Base-by-base conservation (phyloP, 2,888 invertebrate genomes). In the Phytoseiulus persimilis region DNA sequence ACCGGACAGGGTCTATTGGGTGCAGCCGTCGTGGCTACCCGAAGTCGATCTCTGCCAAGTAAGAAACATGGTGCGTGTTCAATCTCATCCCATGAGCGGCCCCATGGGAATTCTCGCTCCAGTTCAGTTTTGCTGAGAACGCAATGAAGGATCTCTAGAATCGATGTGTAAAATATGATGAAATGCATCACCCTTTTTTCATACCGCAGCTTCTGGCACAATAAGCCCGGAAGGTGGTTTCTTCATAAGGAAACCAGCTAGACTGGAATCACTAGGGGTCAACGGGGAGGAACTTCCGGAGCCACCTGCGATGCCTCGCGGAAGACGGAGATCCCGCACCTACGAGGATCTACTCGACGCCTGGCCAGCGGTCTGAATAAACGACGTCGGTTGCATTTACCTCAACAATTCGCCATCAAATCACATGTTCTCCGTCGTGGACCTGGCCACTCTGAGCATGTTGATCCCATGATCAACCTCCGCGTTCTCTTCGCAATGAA, bases 341-440 rank as follows among this genome's bases (percentile, higher is more conserved):
- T 87, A 87, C 23, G 87, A 87, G n/a, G 87, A 87, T 33, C 87
- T 87, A n/a, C 87, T 87, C 28, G 87, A 87, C 32, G 87, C 87
- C 33, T 87, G 87, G 87, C 87, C 87, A 11, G 31, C 87, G 39
- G 87, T 87, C 31, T 87, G 45, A 32, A 11, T n/a, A 11, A 6
- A 87, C 33, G 65, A 2, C 18, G 28, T 6, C 28, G 18, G 65
- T 65, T 65, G 65, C 65, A 65, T 65, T 65, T 65, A n/a, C 65
- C 14, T 23, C 65, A 65, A 6, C 2, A 28, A n/a, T n/a, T n/a
- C n/a, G 11, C 14, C 65, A 65, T 23, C 14, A 18, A 65, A 65
- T 18, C 65, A 65, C 65, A 65, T 65, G 65, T 65, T 65, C 65
- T 65, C 39, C 39, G 39, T 39, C 65, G 65, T 14, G 11, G 65